Base-by-base conservation (phyloP, 2,888 invertebrate species). In the Sicus ferrugineus region DNA sequence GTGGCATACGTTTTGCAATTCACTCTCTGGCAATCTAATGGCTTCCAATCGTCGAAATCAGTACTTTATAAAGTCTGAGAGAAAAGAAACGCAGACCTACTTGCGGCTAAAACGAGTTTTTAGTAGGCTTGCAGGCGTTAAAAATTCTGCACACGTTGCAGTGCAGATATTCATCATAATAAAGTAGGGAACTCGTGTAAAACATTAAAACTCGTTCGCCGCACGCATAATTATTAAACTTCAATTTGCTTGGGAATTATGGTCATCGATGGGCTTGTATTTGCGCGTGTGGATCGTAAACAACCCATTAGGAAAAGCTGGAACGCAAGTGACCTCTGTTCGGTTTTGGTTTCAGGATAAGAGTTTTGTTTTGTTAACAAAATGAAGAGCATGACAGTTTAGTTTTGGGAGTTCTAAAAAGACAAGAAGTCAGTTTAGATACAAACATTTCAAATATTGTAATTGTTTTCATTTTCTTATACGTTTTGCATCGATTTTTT, bases 111-210 rank as follows among this genome's bases (percentile, higher is more conserved):
- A 48, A 50, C 30, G 16, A 30, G 31, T 9, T 30, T 34, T 6
- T 31, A 50, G 3, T 16, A 62, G 46, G 14, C 21, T 52, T 50
- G 6, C 21, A 1, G 11, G 2, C 21, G 16, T 61, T 42, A 61
- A 26, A 9, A 38, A 38, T 34, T 65, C 26, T 2, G 38, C 38
- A 54, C 54, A 65, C 52, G 54, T 38, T 21, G 50, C 64, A 16
- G 30, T 6, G 52, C 28, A 2, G 34, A 52, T 21, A 52, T 23
- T 52, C 11, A 2, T 52, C 50, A 52, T 19, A 52, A 23, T 34
- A 58, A 58, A 26, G 28, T 28, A 19, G n/a, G 11, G n/a, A 58
- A 30, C 31, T 28, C 58, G 31, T 58, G 58, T 58, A 58, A 58
- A 26, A 56, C 56, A 48, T 30, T 5, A 48, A 28, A 46, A 62